Conservation (phyloP, 2,113 vertebrate species). For the Uria aalge region DNA sequence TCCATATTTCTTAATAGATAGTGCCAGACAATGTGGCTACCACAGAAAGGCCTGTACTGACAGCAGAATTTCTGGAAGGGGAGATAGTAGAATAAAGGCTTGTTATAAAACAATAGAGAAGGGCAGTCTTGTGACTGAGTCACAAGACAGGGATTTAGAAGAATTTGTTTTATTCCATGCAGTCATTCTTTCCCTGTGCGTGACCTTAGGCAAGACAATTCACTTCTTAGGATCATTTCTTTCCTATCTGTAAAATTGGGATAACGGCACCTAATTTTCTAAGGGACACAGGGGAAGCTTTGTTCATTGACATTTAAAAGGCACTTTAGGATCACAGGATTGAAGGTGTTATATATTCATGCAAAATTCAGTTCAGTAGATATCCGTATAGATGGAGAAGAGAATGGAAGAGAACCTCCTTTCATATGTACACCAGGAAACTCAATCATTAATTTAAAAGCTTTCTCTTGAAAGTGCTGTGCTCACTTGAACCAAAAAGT, state of each 20-base stretch:
- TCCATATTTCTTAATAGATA: background rate
- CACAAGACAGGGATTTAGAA: slow-evolving; percentile 19
- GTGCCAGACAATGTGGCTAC: background rate
- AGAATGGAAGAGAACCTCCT: background rate
- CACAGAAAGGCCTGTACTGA: background rate
- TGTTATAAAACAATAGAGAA: slow-evolving; percentile 36
- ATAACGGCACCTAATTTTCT: background rate
- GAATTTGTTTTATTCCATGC: background rate
- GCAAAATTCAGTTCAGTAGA: background rate
- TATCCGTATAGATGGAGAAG: background rate
- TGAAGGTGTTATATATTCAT: background rate
- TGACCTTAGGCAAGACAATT: slow-evolving; percentile 4
- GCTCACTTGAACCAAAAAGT: background rate
- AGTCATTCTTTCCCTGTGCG: background rate
- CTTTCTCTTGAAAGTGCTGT: background rate
- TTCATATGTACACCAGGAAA: background rate
- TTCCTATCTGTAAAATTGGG: background rate
- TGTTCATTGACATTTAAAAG: background rate
- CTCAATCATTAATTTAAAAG: background rate
- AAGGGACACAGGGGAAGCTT: background rate
- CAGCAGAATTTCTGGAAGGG: slow-evolving; percentile 22
- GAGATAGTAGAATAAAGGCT: slow-evolving; percentile 15
- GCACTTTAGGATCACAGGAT: background rate
- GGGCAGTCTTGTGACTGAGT: slow-evolving; percentile 2
- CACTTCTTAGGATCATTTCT: background rate